Percentiles rank a stretch among this genome's conserved stretches.
Evolutionary conservation across 2,888 invertebrate species (phyloP).

Genomic region (Synanthedon vespiformis): DNA sequence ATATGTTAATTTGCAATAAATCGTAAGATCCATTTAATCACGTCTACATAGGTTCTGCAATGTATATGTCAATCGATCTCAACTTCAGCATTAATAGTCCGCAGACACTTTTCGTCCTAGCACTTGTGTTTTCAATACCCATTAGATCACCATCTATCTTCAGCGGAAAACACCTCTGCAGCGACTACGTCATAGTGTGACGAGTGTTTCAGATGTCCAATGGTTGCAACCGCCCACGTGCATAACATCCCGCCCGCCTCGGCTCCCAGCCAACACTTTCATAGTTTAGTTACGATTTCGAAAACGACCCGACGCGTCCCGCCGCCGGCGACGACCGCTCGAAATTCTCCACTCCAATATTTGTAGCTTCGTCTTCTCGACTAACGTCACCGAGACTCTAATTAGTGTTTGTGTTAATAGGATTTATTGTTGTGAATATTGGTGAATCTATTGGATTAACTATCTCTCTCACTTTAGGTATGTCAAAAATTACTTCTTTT

Average conservation of each 20-base stretch:
- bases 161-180: slow-evolving; percentile 69
- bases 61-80: too few relatives aligned
- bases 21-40: too few relatives aligned
- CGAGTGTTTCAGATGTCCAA: slow-evolving; percentile 49
- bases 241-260: slow-evolving; percentile 58
- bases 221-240: slow-evolving; percentile 57
- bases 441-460: slow-evolving; percentile 43
- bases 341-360: slow-evolving; percentile 53
- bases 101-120: background rate
- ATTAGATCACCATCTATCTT: slow-evolving; percentile 57
- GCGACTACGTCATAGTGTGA: slow-evolving; percentile 47
- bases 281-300: slow-evolving; percentile 71
- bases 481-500: slow-evolving; percentile 11
- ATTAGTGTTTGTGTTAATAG: slow-evolving; percentile 46
- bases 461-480: slow-evolving; percentile 23
- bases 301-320: slow-evolving; percentile 71
- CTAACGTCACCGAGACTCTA: slow-evolving; percentile 22
- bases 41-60: too few relatives aligned
- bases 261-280: slow-evolving; percentile 62
- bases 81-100: background rate
- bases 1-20: too few relatives aligned
- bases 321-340: slow-evolving; percentile 63
- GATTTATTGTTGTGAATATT: slow-evolving; percentile 28
- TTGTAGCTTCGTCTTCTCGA: slow-evolving; percentile 46
- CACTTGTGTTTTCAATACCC: background rate